Evolutionary conservation across 1,140 invertebrate species (phyloP).

Genomic region (Camponotus floridanus): DNA sequence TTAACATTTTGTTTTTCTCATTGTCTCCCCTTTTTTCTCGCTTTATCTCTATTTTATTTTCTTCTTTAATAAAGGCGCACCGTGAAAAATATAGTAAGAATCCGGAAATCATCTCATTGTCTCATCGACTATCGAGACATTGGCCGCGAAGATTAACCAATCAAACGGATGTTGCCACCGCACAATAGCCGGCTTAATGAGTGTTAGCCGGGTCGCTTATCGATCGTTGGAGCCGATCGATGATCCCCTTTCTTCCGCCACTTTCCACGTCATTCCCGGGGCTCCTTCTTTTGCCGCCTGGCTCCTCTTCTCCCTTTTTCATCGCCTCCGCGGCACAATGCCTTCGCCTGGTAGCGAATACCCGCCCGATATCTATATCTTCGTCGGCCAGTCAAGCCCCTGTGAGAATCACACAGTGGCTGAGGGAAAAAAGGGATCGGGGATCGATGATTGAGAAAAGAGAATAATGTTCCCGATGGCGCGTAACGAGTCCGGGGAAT

Average conservation of each 20-base stretch:
- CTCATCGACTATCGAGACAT: conserved; percentile 48
- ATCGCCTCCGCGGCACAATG: conserved; percentile 43
- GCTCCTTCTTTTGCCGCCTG: conserved; percentile 57
- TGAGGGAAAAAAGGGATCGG: conserved; percentile 43
- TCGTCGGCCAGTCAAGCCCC: conserved; percentile 1
- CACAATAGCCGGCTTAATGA: conserved; percentile 83
- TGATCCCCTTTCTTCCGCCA: conserved; percentile 70
- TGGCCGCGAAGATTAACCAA: conserved; percentile 82
- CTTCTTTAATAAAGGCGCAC: background rate
- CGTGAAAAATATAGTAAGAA: conserved; percentile 29
- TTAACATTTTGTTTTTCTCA: background rate
- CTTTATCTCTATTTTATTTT: background rate
- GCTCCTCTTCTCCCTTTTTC: conserved; percentile 53
- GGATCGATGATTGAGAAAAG: conserved; percentile 58
- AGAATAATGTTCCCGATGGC: conserved; percentile 48
- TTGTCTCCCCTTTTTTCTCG: background rate
- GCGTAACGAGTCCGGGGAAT: conserved; percentile 46
- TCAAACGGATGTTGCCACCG: conserved; percentile 80
- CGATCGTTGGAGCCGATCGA: conserved; percentile 73
- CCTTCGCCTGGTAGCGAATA: conserved; percentile 58
- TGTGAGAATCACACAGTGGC: conserved; percentile 47
- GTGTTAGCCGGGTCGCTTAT: conserved; percentile 74
- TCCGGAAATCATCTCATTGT: conserved; percentile 42
- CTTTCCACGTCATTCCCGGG: conserved; percentile 71
- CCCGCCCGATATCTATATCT: conserved; percentile 71